Evolutionary conservation across 2,113 vertebrate species (phyloP).

Genomic region (Aldabrachelys gigantea): DNA sequence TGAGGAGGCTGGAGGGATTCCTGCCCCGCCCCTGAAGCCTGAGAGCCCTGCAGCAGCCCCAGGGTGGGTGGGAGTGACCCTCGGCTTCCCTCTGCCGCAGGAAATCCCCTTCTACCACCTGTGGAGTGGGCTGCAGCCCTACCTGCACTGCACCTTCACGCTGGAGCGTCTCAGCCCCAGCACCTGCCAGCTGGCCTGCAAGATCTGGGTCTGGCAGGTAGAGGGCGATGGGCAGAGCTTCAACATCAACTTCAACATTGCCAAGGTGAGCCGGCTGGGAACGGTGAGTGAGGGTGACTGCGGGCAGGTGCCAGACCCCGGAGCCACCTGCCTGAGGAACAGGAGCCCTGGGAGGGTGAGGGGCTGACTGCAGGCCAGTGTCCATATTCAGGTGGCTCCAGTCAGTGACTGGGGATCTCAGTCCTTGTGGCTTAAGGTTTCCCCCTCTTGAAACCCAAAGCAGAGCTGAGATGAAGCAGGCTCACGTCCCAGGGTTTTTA

Average conservation of each 20-base stretch:
- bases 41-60: neutral
- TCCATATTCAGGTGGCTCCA: too few species aligned
- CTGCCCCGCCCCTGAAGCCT: neutral
- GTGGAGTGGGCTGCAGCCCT: constrained; percentile 93
- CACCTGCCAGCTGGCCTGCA: constrained; percentile 96
- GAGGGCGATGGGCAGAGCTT: constrained; percentile 98
- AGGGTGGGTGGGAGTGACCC: neutral
- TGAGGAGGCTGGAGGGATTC: neutral
- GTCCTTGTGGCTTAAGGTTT: too few species aligned
- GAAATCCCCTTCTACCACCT: constrained; percentile 99
- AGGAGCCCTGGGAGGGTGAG: too few species aligned
- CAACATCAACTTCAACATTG: constrained; percentile 93
- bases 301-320: neutral
- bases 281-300: neutral
- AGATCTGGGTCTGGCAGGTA: constrained; percentile 99
- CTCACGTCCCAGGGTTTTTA: too few species aligned
- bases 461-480: too few species aligned
- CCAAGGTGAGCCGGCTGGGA: constrained; percentile 85
- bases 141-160: constrained; percentile 96
- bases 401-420: too few species aligned
- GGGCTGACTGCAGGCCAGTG: too few species aligned
- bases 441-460: too few species aligned
- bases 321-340: too few species aligned
- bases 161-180: constrained; percentile 93
- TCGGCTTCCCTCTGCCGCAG: constrained; percentile 62